These are phyloP conservation scores for Pelochelys cantorii DNA, from an alignment of 2,797 vertebrate genomes.

Conservation along the genomic window DNA sequence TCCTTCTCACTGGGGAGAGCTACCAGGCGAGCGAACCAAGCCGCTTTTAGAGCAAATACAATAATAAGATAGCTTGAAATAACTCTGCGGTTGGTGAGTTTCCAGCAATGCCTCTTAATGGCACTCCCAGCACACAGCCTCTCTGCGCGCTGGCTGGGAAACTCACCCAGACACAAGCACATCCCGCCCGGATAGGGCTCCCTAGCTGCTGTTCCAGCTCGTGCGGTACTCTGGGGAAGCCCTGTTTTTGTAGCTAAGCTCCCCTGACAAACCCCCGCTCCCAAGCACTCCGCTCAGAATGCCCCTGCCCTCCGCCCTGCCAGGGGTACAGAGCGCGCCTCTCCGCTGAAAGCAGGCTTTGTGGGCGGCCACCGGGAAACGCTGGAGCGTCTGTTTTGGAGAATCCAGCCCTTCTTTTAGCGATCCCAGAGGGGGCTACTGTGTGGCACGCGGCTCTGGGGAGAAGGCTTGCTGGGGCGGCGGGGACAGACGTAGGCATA, in stretches of 20 bases:
- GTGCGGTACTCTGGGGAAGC: conserved; percentile 74
- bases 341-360: conserved; percentile 83
- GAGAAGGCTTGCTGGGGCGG: conserved; percentile 38
- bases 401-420: conserved; percentile 84
- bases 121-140: conserved; percentile 77
- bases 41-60: conserved; percentile 58
- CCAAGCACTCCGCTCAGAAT: conserved; percentile 43
- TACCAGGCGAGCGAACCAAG: conserved; percentile 38
- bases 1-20: not conserved
- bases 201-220: conserved; percentile 70
- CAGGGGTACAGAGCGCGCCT: conserved; percentile 68
- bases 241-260: conserved; percentile 68
- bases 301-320: too few relatives aligned
- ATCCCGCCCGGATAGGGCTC: conserved; percentile 73
- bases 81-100: conserved; percentile 75
- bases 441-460: conserved; percentile 71
- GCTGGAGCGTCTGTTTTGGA: conserved; percentile 80
- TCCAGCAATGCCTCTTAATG: conserved; percentile 71
- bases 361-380: conserved; percentile 81
- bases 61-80: conserved; percentile 73
- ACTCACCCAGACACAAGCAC: conserved; percentile 79
- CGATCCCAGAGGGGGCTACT: conserved; percentile 73
- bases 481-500: conserved; percentile 44
- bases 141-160: conserved; percentile 74
- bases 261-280: conserved; percentile 60